These are phyloP conservation scores for Capromys pilorides DNA, from an alignment of 2,797 vertebrate genomes.

Conservation along the genomic window DNA sequence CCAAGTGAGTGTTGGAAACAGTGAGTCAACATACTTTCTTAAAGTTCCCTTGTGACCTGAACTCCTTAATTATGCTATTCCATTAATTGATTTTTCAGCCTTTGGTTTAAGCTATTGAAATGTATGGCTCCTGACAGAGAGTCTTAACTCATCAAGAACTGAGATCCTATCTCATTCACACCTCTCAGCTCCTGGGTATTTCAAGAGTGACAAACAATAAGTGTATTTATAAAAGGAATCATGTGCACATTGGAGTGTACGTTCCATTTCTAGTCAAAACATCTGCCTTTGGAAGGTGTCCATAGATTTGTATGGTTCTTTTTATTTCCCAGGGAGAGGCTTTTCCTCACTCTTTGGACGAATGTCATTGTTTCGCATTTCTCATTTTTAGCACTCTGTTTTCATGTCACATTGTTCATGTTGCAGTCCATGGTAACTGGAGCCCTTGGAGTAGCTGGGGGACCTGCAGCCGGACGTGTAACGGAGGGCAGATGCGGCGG, in stretches of 20 bases:
- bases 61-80: neutral
- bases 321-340: neutral
- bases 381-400: neutral
- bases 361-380: neutral
- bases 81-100: neutral
- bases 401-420: neutral
- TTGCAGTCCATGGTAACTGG: constrained; percentile 94
- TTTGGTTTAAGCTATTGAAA: neutral
- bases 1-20: constrained; percentile 89
- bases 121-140: neutral
- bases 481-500: constrained; percentile 92
- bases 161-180: neutral
- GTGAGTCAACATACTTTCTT: constrained; percentile 41
- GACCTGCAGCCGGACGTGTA: constrained; percentile 93
- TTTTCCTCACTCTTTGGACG: neutral
- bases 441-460: constrained; percentile 95
- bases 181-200: neutral
- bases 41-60: neutral
- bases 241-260: neutral
- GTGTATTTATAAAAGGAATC: neutral
- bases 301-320: neutral
- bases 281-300: constrained; percentile 1
- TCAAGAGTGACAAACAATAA: neutral
- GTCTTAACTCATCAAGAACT: neutral
- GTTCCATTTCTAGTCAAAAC: neutral